Evolutionary conservation across 2,113 vertebrate genomes (phyloP).

Genomic region (Hyperoodon ampullatus): DNA sequence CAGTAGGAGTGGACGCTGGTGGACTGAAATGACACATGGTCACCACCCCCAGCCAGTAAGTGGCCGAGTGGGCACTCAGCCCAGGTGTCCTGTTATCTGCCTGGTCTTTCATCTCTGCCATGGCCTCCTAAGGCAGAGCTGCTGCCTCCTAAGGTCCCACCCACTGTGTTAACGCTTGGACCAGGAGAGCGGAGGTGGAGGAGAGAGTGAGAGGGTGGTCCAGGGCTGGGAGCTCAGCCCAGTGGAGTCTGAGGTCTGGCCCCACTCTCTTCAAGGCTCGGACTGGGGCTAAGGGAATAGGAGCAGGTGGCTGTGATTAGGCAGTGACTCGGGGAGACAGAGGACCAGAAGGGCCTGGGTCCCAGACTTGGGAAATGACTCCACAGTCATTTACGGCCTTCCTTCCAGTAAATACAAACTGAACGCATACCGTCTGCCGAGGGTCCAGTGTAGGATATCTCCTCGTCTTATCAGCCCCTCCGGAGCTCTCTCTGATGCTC

Average conservation of each 20-base stretch:
- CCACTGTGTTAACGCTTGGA: too few relatives aligned
- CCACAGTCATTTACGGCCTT: background rate
- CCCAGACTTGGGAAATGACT: background rate
- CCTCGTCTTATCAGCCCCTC: background rate
- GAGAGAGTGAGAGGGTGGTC: background rate
- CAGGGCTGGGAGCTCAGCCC: background rate
- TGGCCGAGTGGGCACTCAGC: background rate
- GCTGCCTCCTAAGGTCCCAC: background rate
- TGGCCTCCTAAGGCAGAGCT: background rate
- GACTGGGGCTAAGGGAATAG: background rate
- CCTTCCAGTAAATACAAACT: background rate
- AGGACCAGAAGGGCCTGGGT: background rate
- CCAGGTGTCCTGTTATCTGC: background rate
- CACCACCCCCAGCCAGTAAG: background rate
- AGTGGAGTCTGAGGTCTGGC: background rate
- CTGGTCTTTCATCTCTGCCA: background rate
- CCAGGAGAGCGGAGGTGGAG: background rate
- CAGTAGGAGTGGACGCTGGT: background rate
- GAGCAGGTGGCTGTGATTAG: background rate
- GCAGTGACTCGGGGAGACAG: background rate
- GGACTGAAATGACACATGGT: background rate
- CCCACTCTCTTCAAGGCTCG: background rate
- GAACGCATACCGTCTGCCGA: accelerated
- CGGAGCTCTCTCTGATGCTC: background rate
- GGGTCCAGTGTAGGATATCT: background rate